Conservation (phyloP, 2,797 vertebrate genomes). For the Limnodromus scolopaceus region DNA sequence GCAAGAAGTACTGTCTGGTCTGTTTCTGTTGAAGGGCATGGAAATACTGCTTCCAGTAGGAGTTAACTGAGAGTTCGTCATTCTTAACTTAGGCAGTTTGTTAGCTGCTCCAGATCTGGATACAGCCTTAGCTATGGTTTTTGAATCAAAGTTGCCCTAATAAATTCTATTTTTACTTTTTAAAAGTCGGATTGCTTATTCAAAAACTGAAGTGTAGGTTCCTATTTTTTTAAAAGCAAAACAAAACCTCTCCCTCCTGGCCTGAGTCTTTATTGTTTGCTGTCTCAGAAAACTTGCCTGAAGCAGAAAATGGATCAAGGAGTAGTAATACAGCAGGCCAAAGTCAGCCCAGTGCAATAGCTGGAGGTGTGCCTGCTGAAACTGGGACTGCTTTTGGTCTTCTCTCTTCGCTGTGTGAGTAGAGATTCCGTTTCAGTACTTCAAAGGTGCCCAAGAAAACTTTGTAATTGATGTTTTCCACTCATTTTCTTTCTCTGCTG, state of each 20-base stretch:
- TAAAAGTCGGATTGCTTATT: not conserved
- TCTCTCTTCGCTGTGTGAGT: not conserved
- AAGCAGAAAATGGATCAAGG: not conserved
- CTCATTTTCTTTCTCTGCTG: conserved; percentile 34
- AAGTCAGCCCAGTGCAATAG: not conserved
- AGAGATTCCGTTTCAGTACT: not conserved
- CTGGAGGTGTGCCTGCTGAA: not conserved
- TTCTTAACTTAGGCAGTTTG: not conserved
- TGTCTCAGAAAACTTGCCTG: not conserved
- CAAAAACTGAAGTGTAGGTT: not conserved
- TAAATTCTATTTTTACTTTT: not conserved
- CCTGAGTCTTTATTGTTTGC: not conserved
- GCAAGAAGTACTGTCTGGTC: not conserved
- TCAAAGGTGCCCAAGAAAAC: not conserved
- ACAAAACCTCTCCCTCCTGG: not conserved
- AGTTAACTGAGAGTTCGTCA: not conserved
- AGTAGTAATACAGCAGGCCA: not conserved
- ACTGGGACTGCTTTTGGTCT: not conserved
- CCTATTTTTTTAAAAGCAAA: not conserved
- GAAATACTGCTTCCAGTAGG: not conserved
- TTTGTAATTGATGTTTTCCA: conserved; percentile 34
- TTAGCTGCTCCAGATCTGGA: not conserved
- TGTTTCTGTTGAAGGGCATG: not conserved
- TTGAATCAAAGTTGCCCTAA: not conserved
- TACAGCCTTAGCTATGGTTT: not conserved